Evolutionary conservation across 1,140 invertebrate species (phyloP), one percentile per base, ranked within the genome.

Genomic region (Xylocopa sonorina): DNA sequence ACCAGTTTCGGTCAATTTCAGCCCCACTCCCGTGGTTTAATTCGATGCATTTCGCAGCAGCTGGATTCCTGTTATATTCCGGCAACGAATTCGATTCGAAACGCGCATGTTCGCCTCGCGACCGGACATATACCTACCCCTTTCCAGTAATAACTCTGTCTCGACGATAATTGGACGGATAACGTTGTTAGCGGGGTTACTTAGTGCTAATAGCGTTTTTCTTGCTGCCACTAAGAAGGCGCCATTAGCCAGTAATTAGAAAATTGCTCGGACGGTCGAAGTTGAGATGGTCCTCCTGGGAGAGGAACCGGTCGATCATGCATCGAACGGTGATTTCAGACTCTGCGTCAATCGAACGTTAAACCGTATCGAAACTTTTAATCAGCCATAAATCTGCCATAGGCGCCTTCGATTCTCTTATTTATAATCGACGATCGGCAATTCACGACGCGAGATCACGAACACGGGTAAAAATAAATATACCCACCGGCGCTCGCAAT

Each of bases 231-330:
- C 29, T 4, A 16, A 32, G 1, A 16, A 50, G 18, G 27, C 18
- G 18, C 21, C 64, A 68, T 68, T 68, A 68, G n/a, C 21, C 14
- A 6, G 21, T 68, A 68, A 68, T 68, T 51, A 68, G 64, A 34
- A 68, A 68, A 68, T 68, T 68, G 46, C 48, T 9, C 18, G 21
- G 21, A n/a, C 51, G 46, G 29, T 43, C 21, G 7, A 50, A 64
- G 38, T 38, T 43, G 14, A 64, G 38, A 18, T 6, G 16, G n/a
- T 27, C 43, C n/a, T 27, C 4, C 24, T 7, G 24, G 18, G 1
- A 43, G 27, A 64, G 24, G 18, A 10, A 16, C 18, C 16, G 43
- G 43, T 48, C 27, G 10, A 14, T 14, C 0, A n/a, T 18, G 9
- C 21, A 34, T 0, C 27, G 41, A 66, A 27, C 16, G 0, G 29